Percentiles rank a stretch among this genome's conserved stretches.
These are phyloP conservation scores for Campoplex capitator DNA, from an alignment of 2,888 invertebrate species.

Conservation along the genomic window DNA sequence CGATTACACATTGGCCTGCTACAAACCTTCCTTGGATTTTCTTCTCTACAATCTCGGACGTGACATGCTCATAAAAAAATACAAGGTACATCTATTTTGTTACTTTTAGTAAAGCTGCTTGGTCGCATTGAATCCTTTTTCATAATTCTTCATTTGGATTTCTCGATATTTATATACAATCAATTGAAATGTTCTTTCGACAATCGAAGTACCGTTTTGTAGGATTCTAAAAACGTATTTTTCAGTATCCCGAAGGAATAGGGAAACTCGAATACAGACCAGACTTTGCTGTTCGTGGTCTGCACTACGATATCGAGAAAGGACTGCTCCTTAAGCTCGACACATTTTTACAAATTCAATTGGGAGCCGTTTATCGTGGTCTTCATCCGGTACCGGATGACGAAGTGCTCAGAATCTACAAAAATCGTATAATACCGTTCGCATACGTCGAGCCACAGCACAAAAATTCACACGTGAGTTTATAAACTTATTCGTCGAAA, in stretches of 20 bases:
- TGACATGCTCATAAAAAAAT: constrained; percentile 93
- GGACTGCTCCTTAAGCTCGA: constrained; percentile 97
- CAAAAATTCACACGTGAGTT: constrained; percentile 89
- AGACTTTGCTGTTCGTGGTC: constrained; percentile 97
- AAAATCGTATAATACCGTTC: constrained; percentile 93
- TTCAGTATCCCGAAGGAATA: constrained; percentile 95
- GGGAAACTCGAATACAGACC: constrained; percentile 93
- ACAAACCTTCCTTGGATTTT: constrained; percentile 95
- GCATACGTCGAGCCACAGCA: constrained; percentile 94
- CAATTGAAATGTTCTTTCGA: too few relatives aligned
- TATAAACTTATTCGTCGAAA: background rate
- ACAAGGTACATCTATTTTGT: constrained; percentile 88
- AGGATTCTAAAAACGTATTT: constrained; percentile 70
- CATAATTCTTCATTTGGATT: too few relatives aligned
- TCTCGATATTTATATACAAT: background rate
- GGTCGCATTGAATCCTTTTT: background rate
- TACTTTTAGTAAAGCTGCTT: background rate
- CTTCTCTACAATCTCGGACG: constrained; percentile 96
- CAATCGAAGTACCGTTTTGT: too few relatives aligned
- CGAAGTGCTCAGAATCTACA: constrained; percentile 94
- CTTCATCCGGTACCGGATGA: constrained; percentile 92
- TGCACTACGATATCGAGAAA: constrained; percentile 99
- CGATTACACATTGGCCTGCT: constrained; percentile 98
- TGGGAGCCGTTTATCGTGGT: constrained; percentile 96
- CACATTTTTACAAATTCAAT: constrained; percentile 98